Evolutionary conservation across 2,113 vertebrate species (phyloP), one percentile per base, ranked within the genome.

Genomic region (Dolichotis patagonum): DNA sequence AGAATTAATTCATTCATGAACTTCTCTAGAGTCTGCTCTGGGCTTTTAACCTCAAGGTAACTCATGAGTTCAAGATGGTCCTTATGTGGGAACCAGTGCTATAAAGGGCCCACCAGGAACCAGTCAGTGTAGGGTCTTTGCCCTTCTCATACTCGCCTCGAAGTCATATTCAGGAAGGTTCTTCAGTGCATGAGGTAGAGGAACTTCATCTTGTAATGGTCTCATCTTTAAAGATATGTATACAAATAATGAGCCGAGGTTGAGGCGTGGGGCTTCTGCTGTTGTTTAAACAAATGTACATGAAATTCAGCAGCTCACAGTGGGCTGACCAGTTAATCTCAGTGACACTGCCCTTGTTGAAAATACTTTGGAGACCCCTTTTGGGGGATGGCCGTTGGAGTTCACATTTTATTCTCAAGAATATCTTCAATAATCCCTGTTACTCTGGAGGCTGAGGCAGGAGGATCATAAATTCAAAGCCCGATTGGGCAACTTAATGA

Each of bases 21-120:
- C 46, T 94, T 52, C 58, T 96, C 54, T 3, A 73, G 94, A 85
- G n/a, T 83, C n/a, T 94, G 41, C 65, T 96, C 94, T 86, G 84
- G 43, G 86, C 69, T 96, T 96, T 96, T 46, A 85, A 94, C 60
- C 71, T 58, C 73, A 96, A 95, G 58, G 90, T 49, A 7, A 58
- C 62, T 90, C 30, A 71, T 90, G 71, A 93, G 60, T 92, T 97
- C 94, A 95, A 94, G 65, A 91, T 67, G 85, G 82, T 71, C 32
- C 60, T 52, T n/a, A 24, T 38, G 32, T 62, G 24, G 35, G 35
- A 82, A 85, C 52, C 35, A 83, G 30, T 92, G 6, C 43, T 83
- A 26, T 43, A 35, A 93, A 46, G 56, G 4, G 3, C 16, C 32
- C 11, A 26, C 19, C 62, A 92, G 56, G 41, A 46, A 28, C 32